These are phyloP conservation scores for Drosophila triauraria DNA, from an alignment of 1,140 invertebrate genomes.

Conservation along the genomic window DNA sequence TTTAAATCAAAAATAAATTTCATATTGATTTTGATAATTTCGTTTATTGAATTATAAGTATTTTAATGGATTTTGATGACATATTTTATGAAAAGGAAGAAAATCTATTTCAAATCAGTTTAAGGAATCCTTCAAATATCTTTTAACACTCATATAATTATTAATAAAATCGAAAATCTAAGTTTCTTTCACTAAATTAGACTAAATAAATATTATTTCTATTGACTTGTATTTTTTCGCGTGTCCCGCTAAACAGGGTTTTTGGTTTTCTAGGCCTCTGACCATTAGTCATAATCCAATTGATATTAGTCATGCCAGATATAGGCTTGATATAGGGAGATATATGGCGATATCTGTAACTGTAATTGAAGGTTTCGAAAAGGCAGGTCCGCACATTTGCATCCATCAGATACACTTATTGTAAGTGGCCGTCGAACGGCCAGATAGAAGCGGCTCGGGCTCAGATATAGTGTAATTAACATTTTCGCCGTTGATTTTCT, in stretches of 20 bases:
- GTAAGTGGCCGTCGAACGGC: slow-evolving; percentile 37
- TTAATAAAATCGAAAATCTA: neutral
- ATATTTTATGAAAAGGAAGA: no score
- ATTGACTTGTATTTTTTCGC: neutral
- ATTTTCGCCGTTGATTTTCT: slow-evolving; percentile 81
- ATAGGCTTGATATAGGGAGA: neutral
- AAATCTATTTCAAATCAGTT: neutral
- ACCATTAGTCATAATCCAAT: slow-evolving; percentile 47
- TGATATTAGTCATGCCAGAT: slow-evolving; percentile 33
- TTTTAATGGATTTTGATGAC: no score
- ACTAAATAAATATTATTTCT: neutral
- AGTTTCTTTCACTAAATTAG: neutral
- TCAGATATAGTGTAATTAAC: slow-evolving; percentile 74
- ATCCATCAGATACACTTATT: slow-evolving; percentile 39
- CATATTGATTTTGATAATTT: neutral
- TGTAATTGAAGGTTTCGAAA: slow-evolving; percentile 26
- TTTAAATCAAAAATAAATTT: neutral
- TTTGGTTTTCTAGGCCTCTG: slow-evolving; percentile 9
- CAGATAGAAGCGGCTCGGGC: slow-evolving; percentile 41
- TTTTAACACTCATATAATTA: neutral
- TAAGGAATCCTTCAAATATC: neutral
- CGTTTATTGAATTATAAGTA: neutral
- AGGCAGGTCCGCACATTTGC: slow-evolving; percentile 25
- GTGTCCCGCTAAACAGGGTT: slow-evolving; percentile 5
- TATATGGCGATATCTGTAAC: slow-evolving; percentile 34